A percentile compares a stretch with the other conserved stretches of the same genome.
These are phyloP conservation scores for Leptestheria dahalacensis DNA, from an alignment of 1,140 invertebrate genomes.

Conservation along the genomic window DNA sequence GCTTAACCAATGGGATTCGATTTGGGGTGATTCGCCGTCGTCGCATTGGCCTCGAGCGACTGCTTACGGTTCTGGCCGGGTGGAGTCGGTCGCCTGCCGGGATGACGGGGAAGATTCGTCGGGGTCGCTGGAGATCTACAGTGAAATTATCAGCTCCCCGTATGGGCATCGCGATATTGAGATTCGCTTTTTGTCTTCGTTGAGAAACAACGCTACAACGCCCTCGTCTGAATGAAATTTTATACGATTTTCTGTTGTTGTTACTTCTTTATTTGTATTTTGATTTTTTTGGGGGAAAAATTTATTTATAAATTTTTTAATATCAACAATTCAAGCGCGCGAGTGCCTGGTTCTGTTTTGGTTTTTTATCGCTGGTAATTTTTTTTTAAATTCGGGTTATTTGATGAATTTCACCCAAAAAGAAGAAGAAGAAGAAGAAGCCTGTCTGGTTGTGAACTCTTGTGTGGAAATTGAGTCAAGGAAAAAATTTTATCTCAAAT, in stretches of 20 bases:
- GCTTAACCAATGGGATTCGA: neutral
- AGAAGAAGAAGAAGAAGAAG: neutral
- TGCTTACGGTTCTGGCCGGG: neutral
- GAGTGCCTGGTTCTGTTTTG: neutral
- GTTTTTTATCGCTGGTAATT: neutral
- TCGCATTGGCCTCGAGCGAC: neutral
- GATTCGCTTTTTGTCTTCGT: slow-evolving; percentile 43
- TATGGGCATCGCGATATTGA: slow-evolving; percentile 57
- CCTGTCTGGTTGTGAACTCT: no score
- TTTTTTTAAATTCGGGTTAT: neutral
- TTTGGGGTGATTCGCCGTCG: neutral
- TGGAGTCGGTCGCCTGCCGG: neutral
- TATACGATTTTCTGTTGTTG: neutral
- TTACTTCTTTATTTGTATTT: no score
- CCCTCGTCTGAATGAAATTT: neutral
- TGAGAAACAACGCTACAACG: neutral
- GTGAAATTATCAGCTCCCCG: slow-evolving; percentile 56
- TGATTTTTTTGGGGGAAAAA: no score
- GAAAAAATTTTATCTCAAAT: no score
- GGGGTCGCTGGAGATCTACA: slow-evolving; percentile 45
- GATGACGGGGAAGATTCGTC: neutral
- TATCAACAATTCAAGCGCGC: neutral
- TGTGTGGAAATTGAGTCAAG: no score
- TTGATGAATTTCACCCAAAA: neutral
- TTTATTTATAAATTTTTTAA: no score